Evolutionary conservation across 1,140 invertebrate genomes (phyloP), one percentile per base, ranked within the genome.

Genomic region (Rhyzopertha dominica): DNA sequence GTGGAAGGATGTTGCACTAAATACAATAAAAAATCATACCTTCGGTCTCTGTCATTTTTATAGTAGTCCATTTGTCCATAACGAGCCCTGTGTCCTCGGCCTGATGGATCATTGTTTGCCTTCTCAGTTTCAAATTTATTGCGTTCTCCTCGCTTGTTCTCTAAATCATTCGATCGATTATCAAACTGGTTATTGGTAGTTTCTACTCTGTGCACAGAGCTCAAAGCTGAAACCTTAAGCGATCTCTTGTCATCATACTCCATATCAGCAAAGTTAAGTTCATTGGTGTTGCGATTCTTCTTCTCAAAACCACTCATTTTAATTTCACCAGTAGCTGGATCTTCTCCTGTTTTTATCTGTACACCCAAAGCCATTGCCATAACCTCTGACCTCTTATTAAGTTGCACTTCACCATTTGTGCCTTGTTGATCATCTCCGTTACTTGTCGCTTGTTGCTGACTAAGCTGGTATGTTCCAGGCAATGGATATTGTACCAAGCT

Each of bases 331-430:
- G 51, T 58, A 7, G 55, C 45, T n/a, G 60, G 53, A 48, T 65
- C 62, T 32, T 63, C 61, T 1, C 63, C 63, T 4, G 56, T 61
- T 53, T 69, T 71, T 8, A 67, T 62, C 42, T 67, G 59, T 1
- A 71, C 69, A n/a, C 69, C 67, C 38, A 70, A 54, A 13, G 68
- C 69, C 61, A 68, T 65, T 0, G 69, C 69, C 52, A 71, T 53
- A 2, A 63, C 61, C 34, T 71, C 65, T 5, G 65, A 68, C 28
- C 62, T 57, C 30, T 53, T 50, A 44, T 58, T 56, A 2, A 30
- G n/a, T n/a, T n/a, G 14, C 1, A 53, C 14, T 18, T 44, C 22
- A 23, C 16, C n/a, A n/a, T 17, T 29, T 40, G 4, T 30, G 23
- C 37, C 8, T 59, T 55, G 20, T 53, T 55, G 7, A 51, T 35